These are phyloP conservation scores for Epicauta chinensis DNA, from an alignment of 1,140 invertebrate species.

Conservation along the genomic window DNA sequence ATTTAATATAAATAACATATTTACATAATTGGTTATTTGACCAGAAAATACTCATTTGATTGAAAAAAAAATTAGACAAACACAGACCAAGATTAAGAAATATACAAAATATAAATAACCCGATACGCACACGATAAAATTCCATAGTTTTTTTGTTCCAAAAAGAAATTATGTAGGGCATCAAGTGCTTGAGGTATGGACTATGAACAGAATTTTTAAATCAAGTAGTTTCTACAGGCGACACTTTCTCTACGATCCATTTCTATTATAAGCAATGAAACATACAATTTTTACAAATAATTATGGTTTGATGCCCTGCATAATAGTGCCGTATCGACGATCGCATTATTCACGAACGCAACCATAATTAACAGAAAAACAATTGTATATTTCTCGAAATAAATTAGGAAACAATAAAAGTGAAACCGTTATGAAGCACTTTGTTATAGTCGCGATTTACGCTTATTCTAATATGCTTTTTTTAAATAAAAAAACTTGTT, in stretches of 20 bases:
- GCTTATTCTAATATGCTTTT: not conserved
- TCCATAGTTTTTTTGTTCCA: too few species aligned
- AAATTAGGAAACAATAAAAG: conserved; percentile 16
- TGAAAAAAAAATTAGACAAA: not conserved
- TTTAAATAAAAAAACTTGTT: too few species aligned
- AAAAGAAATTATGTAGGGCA: too few species aligned
- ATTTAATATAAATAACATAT: conserved; percentile 31
- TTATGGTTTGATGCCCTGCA: too few species aligned
- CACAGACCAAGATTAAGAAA: conserved; percentile 23
- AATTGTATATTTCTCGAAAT: conserved; percentile 21
- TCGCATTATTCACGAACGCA: too few species aligned
- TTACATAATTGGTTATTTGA: conserved; percentile 28
- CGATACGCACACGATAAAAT: conserved; percentile 2
- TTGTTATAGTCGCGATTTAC: conserved; percentile 22
- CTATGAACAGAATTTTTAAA: too few species aligned
- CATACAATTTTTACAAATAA: too few species aligned
- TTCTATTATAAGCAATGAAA: too few species aligned
- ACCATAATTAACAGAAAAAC: not conserved
- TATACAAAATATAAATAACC: conserved; percentile 17
- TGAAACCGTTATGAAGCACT: conserved; percentile 25
- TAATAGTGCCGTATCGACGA: too few species aligned
- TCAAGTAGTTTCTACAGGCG: too few species aligned
- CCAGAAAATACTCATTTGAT: conserved; percentile 27
- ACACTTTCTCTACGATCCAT: too few species aligned
- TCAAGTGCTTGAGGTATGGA: too few species aligned